Evolutionary conservation across 2,113 vertebrate genomes (phyloP).

Genomic region (Chionis minor): DNA sequence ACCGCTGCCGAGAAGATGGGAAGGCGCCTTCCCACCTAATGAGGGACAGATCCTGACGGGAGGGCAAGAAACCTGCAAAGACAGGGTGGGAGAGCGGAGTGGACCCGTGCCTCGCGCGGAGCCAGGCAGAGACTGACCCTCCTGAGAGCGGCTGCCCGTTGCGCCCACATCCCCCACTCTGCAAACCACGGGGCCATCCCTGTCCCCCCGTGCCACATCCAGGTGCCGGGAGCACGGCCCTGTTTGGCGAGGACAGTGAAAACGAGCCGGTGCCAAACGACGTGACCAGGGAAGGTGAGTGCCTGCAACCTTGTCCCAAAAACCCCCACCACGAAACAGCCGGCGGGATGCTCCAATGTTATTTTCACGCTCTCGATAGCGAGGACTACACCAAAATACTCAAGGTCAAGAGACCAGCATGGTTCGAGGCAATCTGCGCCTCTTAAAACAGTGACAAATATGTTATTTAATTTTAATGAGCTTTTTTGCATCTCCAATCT

Average conservation of each 20-base stretch:
- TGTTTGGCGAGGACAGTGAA: rapidly evolving
- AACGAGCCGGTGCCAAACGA: rapidly evolving
- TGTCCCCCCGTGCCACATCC: rapidly evolving
- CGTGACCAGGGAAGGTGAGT: rapidly evolving
- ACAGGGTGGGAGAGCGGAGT: rapidly evolving
- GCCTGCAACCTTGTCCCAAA: rapidly evolving
- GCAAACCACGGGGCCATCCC: rapidly evolving
- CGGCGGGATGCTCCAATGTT: neutral
- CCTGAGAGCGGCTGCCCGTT: rapidly evolving
- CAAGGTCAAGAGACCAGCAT: constrained; percentile 83
- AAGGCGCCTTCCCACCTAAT: neutral
- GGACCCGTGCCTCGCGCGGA: rapidly evolving
- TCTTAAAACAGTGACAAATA: constrained; percentile 86
- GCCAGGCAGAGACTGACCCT: neutral
- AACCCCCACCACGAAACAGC: neutral
- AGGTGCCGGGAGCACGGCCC: rapidly evolving
- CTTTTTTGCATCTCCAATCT: constrained; percentile 84
- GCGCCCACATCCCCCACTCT: rapidly evolving
- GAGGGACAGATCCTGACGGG: rapidly evolving
- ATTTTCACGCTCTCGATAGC: neutral
- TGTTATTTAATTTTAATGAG: constrained; percentile 86
- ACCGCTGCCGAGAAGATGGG: no score
- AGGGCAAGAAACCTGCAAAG: neutral
- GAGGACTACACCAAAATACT: constrained; percentile 64
- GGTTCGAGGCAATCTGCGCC: constrained; percentile 74